Base-by-base conservation (phyloP, 1,140 invertebrate genomes). In the Drosophila asahinai region DNA sequence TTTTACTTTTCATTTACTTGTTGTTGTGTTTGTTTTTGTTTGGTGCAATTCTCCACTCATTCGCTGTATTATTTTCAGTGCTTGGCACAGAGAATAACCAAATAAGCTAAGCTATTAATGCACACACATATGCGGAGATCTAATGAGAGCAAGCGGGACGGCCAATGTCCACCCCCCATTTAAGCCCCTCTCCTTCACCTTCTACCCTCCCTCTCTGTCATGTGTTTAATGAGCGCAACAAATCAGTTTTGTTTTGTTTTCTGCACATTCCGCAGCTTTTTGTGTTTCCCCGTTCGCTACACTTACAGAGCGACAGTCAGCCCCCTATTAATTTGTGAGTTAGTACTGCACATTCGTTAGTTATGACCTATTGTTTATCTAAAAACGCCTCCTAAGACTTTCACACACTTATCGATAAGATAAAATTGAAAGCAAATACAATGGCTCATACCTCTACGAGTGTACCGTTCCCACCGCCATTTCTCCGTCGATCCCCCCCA, bases 241-340 rank as follows among this genome's bases (percentile, higher is more conserved):
- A 78, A 70, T 78, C 75, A 57, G 74, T 62, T 77, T 77, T 75
- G 71, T 75, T 77, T 77, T 68, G 75, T 77, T 68, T 77, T 58
- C 60, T 78, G 54, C 74, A 77, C 72, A 77, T 77, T 77, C 72
- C 74, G n/a, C 70, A 61, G 36, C 42, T 30, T 65, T 73, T 63
- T 62, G 49, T 54, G 38, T 55, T 55, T n/a, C 52, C 14, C 52
- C 27, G 45, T 76, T 49, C 70, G 9, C 45, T 59, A 42, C 22
- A 33, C 49, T 47, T 57, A 48, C 49, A 58, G 49, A 76, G 43
- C 14, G 27, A 27, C 75, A 54, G 63, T 61, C 75, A 49, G 54
- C 25, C 43, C 19, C n/a, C 40, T 55, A 42, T 27, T 19, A 17
- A n/a, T 36, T 45, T 11, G 15, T 30, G 11, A 43, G 58, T 42